A percentile compares a stretch with the other conserved stretches of the same genome.
phyloP scores from a whole-genome alignment of 2,888 invertebrate genomes.

The Tolmerus cingulatus region DNA sequence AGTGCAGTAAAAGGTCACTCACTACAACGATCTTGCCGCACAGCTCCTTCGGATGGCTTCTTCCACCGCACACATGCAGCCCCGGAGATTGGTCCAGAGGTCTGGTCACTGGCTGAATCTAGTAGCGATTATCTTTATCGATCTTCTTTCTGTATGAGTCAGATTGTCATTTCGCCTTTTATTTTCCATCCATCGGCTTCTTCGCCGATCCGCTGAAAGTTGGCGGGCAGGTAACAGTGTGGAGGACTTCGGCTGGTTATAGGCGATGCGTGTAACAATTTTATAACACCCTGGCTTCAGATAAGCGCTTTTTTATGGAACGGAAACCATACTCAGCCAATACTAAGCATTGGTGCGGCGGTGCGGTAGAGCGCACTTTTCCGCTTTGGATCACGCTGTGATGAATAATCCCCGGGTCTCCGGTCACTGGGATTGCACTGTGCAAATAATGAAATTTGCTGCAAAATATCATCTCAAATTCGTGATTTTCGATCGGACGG shows the following conservation, averaged over 20 bases:
- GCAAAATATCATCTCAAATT: neutral
- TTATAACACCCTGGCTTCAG: neutral
- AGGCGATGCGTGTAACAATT: neutral
- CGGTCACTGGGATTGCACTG: neutral
- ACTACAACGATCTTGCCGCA: neutral
- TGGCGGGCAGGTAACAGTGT: neutral
- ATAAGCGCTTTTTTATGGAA: neutral
- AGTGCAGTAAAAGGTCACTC: conserved; percentile 26
- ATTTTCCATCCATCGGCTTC: neutral
- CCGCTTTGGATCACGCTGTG: neutral
- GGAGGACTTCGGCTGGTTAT: neutral
- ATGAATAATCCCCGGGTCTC: neutral
- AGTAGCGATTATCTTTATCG: neutral
- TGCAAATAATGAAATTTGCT: neutral
- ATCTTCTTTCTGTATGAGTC: neutral
- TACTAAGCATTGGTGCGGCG: neutral
- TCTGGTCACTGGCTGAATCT: neutral
- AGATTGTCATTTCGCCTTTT: neutral
- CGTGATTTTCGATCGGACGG: neutral
- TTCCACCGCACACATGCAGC: neutral
- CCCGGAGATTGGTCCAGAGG: neutral
- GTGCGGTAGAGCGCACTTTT: neutral
- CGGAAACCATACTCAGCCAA: neutral
- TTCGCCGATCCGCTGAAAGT: neutral
- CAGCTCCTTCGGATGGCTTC: neutral